Base-by-base conservation (phyloP, 2,797 vertebrate species). In the Pampus argenteus region DNA sequence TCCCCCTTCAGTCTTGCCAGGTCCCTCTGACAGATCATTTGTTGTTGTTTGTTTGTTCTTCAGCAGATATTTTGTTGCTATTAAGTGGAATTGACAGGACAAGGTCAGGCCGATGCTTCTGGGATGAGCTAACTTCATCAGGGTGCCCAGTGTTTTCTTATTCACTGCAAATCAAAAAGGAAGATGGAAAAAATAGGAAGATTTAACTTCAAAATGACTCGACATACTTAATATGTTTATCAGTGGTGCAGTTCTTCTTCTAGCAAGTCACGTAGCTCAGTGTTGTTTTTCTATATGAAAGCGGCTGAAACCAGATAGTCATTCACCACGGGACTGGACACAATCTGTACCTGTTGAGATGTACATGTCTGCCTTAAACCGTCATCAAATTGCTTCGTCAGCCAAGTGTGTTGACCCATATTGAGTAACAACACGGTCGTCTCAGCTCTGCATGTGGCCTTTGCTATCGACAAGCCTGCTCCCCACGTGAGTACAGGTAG, bases 341-440 rank as follows among this genome's bases (percentile, higher is more conserved):
- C 75, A 66, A 22, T 48, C 57, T 20, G 66, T 45, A 67, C 71
- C 57, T 57, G 67, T 71, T 74, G 62, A 60, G 51, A 64, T 65
- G 15, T 14, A 64, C 64, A 11, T 26, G 60, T 58, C 62, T 49
- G 31, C 38, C 42, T n/a, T 7, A 70, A 77, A 68, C 63, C 17
- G 8, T 80, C 60, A 66, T 83, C 50, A 77, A 45, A 76, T 25
- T 48, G 83, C 67, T 65, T 57, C 26, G 48, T 78, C 74, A 81
- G 73, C 78, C 79, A n/a, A 55, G 76, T 78, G 77, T 62, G 80
- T 44, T 87, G 78, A 85, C 86, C 86, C 87, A 76, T 77, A 85
- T 88, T 82, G 81, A 77, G 82, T 72, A 74, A 76, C 80, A 80
- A 82, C 48, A 40, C 6, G 44, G 52, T n/a, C n/a, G 64, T 65